Conservation (phyloP, 2,797 vertebrate genomes). For the Chelonia mydas region DNA sequence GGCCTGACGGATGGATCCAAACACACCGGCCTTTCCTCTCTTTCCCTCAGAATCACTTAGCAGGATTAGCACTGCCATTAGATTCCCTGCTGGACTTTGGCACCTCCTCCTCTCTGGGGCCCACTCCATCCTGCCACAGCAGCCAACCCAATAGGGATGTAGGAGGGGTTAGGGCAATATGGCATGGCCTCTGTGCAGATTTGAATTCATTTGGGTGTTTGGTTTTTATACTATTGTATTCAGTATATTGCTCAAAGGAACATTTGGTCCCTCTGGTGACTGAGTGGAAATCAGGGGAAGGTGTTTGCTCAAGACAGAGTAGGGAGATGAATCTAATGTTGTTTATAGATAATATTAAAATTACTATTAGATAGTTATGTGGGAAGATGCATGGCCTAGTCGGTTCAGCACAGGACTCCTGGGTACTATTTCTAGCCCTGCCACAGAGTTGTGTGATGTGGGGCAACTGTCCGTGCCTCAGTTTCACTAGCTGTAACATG, state of each 20-base stretch:
- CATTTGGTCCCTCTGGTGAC: not conserved
- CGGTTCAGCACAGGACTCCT: not conserved
- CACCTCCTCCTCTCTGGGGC: not conserved
- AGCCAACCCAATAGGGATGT: not conserved
- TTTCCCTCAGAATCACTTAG: not conserved
- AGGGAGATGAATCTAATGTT: not conserved
- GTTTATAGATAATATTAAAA: not conserved
- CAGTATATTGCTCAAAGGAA: not conserved
- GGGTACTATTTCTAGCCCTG: not conserved
- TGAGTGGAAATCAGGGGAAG: not conserved
- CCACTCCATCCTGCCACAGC: not conserved
- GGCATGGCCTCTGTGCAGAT: not conserved
- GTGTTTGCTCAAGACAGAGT: not conserved
- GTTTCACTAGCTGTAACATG: not conserved
- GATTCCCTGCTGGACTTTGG: not conserved
- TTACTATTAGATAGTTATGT: not conserved
- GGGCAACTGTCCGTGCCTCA: not conserved
- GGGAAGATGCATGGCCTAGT: not conserved
- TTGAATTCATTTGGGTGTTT: not conserved
- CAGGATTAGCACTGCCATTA: rapidly evolving
- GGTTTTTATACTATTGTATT: not conserved
- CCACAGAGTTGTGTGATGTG: not conserved
- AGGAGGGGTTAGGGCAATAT: not conserved
- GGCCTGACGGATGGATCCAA: not conserved
- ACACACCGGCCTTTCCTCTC: rapidly evolving